These are phyloP conservation scores for Aporrectodea caliginosa DNA, from an alignment of 1,140 invertebrate genomes.

Conservation along the genomic window DNA sequence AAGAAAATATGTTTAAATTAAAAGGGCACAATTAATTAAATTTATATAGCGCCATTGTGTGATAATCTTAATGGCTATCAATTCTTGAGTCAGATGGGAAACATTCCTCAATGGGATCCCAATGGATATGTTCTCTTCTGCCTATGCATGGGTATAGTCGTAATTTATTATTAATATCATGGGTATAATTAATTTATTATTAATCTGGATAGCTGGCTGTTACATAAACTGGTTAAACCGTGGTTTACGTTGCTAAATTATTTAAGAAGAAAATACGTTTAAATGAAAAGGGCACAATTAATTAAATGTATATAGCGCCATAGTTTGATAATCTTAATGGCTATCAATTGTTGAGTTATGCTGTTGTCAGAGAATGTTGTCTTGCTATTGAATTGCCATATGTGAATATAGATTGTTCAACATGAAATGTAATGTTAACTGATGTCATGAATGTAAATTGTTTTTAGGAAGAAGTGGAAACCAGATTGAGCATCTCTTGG, in stretches of 20 bases:
- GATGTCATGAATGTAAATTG: too few relatives aligned
- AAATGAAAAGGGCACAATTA: neutral
- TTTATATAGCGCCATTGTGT: neutral
- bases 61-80: too few relatives aligned
- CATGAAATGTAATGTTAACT: too few relatives aligned
- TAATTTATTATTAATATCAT: neutral
- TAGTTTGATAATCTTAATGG: too few relatives aligned
- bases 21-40: neutral
- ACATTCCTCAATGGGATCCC: slow-evolving; percentile 41
- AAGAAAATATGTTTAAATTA: neutral
- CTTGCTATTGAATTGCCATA: too few relatives aligned
- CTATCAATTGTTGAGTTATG: too few relatives aligned
- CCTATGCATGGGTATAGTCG: slow-evolving; percentile 86
- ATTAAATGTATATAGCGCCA: neutral
- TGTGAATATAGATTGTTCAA: too few relatives aligned
- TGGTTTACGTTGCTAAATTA: too few relatives aligned
- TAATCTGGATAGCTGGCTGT: neutral
- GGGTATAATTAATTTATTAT: neutral
- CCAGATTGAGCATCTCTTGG: slow-evolving; percentile 92
- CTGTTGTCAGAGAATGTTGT: too few relatives aligned
- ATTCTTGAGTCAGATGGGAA: neutral
- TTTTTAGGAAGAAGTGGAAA: slow-evolving; percentile 76
- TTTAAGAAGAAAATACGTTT: neutral
- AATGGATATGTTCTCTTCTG: slow-evolving; percentile 78
- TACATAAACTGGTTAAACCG: neutral